Evolutionary conservation across 2,888 invertebrate species (phyloP).

Genomic region (Apotomis capreana): DNA sequence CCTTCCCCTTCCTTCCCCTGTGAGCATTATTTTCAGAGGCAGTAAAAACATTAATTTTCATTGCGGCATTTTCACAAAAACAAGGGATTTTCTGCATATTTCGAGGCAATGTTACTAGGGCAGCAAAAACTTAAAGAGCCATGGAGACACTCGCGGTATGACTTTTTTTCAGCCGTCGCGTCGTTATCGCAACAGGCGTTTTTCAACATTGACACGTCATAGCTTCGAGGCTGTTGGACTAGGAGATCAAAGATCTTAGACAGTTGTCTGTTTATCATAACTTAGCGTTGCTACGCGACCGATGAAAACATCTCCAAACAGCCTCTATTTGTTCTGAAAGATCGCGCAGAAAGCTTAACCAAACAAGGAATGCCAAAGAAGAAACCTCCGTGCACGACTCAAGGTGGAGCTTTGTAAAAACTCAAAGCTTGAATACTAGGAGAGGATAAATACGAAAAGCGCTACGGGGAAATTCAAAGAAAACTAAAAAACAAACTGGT

Average conservation of each 20-base stretch:
- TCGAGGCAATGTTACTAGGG: slow-evolving; percentile 62
- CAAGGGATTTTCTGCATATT: slow-evolving; percentile 79
- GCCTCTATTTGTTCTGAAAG: slow-evolving; percentile 22
- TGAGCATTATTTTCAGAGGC: slow-evolving; percentile 36
- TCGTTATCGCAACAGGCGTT: slow-evolving; percentile 35
- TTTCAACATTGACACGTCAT: slow-evolving; percentile 54
- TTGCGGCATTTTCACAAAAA: slow-evolving; percentile 67
- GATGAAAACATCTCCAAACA: slow-evolving; percentile 27
- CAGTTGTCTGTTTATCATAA: slow-evolving; percentile 4
- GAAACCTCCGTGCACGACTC: slow-evolving; percentile 31
- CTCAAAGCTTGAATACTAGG: slow-evolving; percentile 63
- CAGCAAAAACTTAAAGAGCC: slow-evolving; percentile 50
- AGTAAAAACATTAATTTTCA: slow-evolving; percentile 50
- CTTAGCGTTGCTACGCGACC: slow-evolving; percentile 32
- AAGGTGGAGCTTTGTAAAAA: slow-evolving; percentile 63
- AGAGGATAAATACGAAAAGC: slow-evolving; percentile 48
- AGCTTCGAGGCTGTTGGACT: slow-evolving; percentile 57
- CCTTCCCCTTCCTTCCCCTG: background rate
- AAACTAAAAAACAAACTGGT: slow-evolving; percentile 44
- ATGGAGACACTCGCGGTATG: background rate
- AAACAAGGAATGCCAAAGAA: slow-evolving; percentile 4
- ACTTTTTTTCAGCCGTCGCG: slow-evolving; percentile 20
- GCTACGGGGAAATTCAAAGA: slow-evolving; percentile 25
- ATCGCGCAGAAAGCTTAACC: slow-evolving; percentile 8
- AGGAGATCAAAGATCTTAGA: slow-evolving; percentile 52